Percentiles rank a stretch among this genome's conserved stretches.
Evolutionary conservation across 2,113 vertebrate genomes (phyloP).

Genomic region (Hemiscyllium ocellatum): DNA sequence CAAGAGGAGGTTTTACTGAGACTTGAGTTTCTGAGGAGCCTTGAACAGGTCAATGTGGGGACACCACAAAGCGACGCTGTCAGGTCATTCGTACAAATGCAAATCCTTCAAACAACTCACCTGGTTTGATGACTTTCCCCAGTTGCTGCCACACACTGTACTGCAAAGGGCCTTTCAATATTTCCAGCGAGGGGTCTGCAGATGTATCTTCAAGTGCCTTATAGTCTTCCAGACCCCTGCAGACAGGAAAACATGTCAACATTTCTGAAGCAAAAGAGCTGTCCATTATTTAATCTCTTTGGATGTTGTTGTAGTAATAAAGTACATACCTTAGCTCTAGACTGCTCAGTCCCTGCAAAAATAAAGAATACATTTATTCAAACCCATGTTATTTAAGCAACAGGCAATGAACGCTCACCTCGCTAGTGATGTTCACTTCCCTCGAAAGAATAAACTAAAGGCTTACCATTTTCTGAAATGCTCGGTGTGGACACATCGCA

Average conservation of each 20-base stretch:
- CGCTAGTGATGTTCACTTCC: no score
- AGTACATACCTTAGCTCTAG: not conserved
- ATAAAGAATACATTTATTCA: not conserved
- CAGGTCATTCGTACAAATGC: not conserved
- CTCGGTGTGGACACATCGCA: not conserved
- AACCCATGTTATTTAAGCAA: no score
- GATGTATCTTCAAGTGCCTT: not conserved
- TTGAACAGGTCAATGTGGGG: no score
- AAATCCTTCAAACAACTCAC: not conserved
- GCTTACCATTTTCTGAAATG: no score
- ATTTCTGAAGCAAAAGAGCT: not conserved
- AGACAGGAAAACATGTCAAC: not conserved
- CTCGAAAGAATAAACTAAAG: no score
- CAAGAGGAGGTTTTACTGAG: no score
- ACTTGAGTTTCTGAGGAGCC: no score
- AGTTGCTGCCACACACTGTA: not conserved
- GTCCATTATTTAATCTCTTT: not conserved
- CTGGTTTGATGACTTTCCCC: not conserved
- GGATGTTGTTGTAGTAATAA: not conserved
- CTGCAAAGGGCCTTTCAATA: not conserved
- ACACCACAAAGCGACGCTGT: not conserved
- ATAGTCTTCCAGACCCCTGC: not conserved
- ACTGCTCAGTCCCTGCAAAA: not conserved
- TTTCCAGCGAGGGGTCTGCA: not conserved
- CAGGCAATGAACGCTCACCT: no score